Base-by-base conservation (phyloP, 2,888 invertebrate species). In the Drosophila nr. medialis region DNA sequence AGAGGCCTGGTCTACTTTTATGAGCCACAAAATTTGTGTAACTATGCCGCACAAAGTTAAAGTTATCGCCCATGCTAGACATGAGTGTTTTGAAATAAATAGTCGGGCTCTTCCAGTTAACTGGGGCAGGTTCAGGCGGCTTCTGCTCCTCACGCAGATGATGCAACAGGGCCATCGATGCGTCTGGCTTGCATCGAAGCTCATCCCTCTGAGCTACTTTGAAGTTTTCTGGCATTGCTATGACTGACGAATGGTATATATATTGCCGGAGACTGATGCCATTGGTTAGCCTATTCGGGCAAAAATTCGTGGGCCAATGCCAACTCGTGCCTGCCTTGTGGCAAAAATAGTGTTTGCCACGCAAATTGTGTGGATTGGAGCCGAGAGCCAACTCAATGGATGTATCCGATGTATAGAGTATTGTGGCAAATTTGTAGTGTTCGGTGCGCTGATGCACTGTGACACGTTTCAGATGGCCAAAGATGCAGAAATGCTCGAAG, bases 1-100 rank as follows among this genome's bases (percentile, higher is more conserved):
- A 75, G 2, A 56, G 42, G 1, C 75, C 62, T 4, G 70, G 65
- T 6, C 8, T 42, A 15, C 34, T 24, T 36, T 24, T 13, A 15
- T 75, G 42, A 4, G 30, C 29, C 30, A 34, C n/a, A n/a, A 71
- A 65, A n/a, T 75, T 49, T 32, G 75, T 75, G n/a, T 75, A 75
- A 49, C 75, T 64, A 30, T 75, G 75, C 21, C 75, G 66, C 18
- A 54, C 24, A 21, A 75, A 74, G 0, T 24, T 58, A 5, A 54
- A 74, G 61, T 13, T 61, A 1, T 18, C 4, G 27, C 34, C 64
- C 61, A 64, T 50, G 61, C 50, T 30, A 2, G 48, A 18, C 42
- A 40, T n/a, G 6, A 72, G 34, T 10, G 2, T 10, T 10, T 29
- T n/a, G 1, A 0, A 6, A n/a, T 54, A 18, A 11, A 1, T 15